Percentiles rank a stretch among this genome's conserved stretches.
Conservation (phyloP, 2,888 invertebrate species). For the Tenthredo livida region DNA sequence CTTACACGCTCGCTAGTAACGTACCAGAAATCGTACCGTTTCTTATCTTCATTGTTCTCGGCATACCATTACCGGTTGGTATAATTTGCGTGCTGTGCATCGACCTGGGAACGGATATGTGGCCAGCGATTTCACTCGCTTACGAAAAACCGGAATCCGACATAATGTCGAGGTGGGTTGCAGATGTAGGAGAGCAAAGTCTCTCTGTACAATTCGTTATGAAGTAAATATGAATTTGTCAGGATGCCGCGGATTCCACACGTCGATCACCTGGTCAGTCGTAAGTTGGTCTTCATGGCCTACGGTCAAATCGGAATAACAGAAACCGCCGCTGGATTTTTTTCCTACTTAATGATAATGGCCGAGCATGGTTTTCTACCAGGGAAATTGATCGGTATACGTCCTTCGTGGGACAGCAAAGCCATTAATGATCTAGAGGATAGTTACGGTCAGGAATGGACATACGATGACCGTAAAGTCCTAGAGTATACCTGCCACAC, state of each 20-base stretch:
- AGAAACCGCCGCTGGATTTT: constrained; percentile 90
- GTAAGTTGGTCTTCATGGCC: constrained; percentile 87
- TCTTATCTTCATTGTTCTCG: constrained; percentile 79
- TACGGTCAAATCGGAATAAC: constrained; percentile 93
- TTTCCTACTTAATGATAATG: constrained; percentile 89
- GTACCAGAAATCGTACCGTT: constrained; percentile 82
- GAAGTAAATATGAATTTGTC: background rate
- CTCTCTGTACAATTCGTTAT: background rate
- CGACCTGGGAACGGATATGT: constrained; percentile 90
- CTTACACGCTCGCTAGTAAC: constrained; percentile 81
- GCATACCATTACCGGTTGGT: constrained; percentile 81
- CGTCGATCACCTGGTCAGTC: constrained; percentile 80
- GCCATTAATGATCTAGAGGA: constrained; percentile 83
- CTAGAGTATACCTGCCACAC: constrained; percentile 87
- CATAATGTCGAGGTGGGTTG: constrained; percentile 81
- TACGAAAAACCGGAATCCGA: constrained; percentile 89
- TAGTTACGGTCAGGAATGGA: constrained; percentile 89
- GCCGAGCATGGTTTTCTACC: constrained; percentile 90
- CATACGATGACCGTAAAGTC: background rate
- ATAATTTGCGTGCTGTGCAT: constrained; percentile 85
- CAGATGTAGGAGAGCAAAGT: background rate
- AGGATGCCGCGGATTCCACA: constrained; percentile 72
- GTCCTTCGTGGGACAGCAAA: constrained; percentile 86
- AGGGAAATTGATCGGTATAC: constrained; percentile 80
- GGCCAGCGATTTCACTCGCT: constrained; percentile 89